A percentile compares a stretch with the other conserved stretches of the same genome.
Evolutionary conservation across 2,888 invertebrate species (phyloP).

Genomic region (Melikaiella ostensackeni): DNA sequence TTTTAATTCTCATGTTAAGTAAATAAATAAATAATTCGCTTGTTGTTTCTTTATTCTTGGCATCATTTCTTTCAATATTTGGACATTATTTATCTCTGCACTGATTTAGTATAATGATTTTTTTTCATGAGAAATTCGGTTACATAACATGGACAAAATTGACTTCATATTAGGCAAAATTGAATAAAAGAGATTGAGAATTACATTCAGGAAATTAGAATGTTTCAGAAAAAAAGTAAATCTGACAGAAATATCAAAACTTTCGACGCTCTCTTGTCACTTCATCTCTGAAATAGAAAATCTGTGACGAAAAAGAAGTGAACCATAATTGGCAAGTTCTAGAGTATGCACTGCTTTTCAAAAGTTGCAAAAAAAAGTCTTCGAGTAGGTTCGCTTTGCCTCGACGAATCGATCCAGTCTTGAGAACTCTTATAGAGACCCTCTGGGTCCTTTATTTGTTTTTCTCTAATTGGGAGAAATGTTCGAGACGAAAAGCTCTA

Average conservation of each 20-base stretch:
- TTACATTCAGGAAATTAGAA: background rate
- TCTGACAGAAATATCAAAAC: background rate
- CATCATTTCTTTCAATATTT: too few relatives aligned
- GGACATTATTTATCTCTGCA: too few relatives aligned
- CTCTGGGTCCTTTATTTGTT: background rate
- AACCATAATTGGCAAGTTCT: constrained; percentile 1
- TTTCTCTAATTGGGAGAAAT: background rate
- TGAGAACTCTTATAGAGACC: background rate
- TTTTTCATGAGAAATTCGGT: too few relatives aligned
- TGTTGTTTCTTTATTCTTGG: too few relatives aligned
- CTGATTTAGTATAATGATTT: too few relatives aligned
- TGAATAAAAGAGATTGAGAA: too few relatives aligned
- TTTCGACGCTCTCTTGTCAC: background rate
- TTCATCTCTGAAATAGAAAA: background rate
- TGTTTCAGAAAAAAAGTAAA: background rate
- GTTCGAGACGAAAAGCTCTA: background rate
- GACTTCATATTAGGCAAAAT: too few relatives aligned
- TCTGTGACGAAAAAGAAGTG: background rate
- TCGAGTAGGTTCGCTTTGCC: background rate
- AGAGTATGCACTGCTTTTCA: background rate
- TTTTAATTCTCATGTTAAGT: too few relatives aligned
- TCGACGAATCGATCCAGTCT: background rate
- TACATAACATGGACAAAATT: too few relatives aligned
- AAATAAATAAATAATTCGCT: too few relatives aligned
- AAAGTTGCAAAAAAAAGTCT: constrained; percentile 7